Conservation (phyloP, 2,797 vertebrate species). For the Lagocephalus sceleratus region DNA sequence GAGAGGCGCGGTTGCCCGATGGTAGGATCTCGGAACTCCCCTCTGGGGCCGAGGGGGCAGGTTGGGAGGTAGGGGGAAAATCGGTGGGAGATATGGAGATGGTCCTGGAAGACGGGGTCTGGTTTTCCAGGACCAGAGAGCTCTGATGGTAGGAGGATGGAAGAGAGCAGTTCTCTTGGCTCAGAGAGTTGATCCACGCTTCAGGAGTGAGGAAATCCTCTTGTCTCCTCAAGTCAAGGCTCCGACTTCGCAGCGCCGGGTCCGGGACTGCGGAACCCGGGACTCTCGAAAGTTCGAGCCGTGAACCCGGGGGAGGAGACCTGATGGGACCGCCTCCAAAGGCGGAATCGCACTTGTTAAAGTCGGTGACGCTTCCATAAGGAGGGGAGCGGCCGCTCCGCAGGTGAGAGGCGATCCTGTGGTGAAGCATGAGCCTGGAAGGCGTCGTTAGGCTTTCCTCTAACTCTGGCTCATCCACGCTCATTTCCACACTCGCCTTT, state of each 20-base stretch:
- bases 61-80: slow-evolving; percentile 17
- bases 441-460: slow-evolving; percentile 18
- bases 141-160: slow-evolving; percentile 22
- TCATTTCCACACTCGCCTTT: slow-evolving; percentile 84
- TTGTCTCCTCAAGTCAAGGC: slow-evolving; percentile 60
- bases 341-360: slow-evolving; percentile 20
- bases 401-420: slow-evolving; percentile 54
- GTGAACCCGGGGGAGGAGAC: slow-evolving; percentile 8
- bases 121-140: slow-evolving; percentile 28
- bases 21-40: slow-evolving; percentile 7
- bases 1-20: slow-evolving; percentile 21
- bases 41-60: slow-evolving; percentile 17
- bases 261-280: slow-evolving; percentile 36
- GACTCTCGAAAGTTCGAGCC: slow-evolving; percentile 33
- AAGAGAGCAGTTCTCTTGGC: slow-evolving; percentile 56
- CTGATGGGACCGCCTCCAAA: slow-evolving; percentile 15
- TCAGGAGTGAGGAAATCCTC: slow-evolving; percentile 69
- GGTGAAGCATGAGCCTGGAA: slow-evolving; percentile 51
- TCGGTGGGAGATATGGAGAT: slow-evolving; percentile 26
- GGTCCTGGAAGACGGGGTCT: slow-evolving; percentile 10
- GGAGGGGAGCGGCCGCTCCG: slow-evolving; percentile 23
- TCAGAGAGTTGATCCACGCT: slow-evolving; percentile 77
- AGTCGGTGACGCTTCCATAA: slow-evolving; percentile 28
- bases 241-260: slow-evolving; percentile 60
- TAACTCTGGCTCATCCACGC: slow-evolving; percentile 81